Percentiles rank a stretch among this genome's conserved stretches.
Evolutionary conservation across 1,140 invertebrate genomes (phyloP).

Genomic region (Maniola jurtina): DNA sequence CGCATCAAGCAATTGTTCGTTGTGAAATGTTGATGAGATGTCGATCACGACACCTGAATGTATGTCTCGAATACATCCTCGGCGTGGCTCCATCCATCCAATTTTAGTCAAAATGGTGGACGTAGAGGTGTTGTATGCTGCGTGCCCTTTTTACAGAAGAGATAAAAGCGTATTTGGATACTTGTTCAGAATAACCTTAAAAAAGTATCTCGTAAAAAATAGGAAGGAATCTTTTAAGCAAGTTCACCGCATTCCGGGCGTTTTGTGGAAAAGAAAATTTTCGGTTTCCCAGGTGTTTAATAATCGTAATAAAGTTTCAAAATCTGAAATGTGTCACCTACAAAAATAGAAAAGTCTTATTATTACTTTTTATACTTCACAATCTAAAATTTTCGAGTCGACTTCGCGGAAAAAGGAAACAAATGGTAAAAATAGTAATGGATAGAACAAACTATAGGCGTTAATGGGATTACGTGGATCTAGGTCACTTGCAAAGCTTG

Average conservation of each 20-base stretch:
- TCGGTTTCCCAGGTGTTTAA: neutral
- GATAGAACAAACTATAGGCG: constrained; percentile 31
- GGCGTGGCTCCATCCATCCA: no score
- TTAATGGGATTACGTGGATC: constrained; percentile 53
- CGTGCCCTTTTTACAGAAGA: no score
- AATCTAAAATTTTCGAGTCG: neutral
- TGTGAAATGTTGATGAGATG: no score
- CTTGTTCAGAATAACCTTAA: no score
- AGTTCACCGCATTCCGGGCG: neutral
- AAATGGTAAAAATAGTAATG: constrained; percentile 23
- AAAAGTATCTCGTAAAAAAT: no score
- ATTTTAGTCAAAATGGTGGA: no score
- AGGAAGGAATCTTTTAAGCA: no score
- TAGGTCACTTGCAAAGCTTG: constrained; percentile 46
- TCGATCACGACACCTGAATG: no score
- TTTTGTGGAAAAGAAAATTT: neutral
- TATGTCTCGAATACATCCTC: no score
- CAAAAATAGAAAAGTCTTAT: neutral
- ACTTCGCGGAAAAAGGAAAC: constrained; percentile 10
- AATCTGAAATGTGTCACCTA: neutral
- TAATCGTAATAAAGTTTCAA: neutral
- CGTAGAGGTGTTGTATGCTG: no score
- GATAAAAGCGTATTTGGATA: no score
- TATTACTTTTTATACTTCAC: neutral
- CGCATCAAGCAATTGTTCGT: no score